Evolutionary conservation across 2,797 vertebrate species (phyloP), one percentile per base, ranked within the genome.

Genomic region (Rhinichthys osculus): DNA sequence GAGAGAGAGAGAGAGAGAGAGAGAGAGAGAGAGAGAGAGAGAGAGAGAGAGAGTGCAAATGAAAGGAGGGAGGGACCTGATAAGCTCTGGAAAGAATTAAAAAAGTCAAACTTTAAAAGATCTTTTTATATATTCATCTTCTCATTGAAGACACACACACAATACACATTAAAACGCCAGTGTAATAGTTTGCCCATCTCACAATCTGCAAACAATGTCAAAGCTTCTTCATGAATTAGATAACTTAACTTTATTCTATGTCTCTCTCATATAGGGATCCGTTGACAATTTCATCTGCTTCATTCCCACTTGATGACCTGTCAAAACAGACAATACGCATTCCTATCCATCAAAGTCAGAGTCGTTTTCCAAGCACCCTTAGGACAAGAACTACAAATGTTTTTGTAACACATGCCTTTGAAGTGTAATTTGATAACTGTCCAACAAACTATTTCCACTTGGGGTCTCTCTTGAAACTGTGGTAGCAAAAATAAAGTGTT

Each of bases 51-150:
- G 21, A 71, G 44, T 10, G 52, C 30, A 71, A 74, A 38, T 19
- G 44, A 21, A 91, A 92, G 40, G 5, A 86, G 38, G 13, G 44
- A 30, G 77, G 78, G 64, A 67, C 33, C 23, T 59, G n/a, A 81
- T 44, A 44, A 74, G 38, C 16, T 66, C 44, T 62, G 72, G 81
- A 85, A 82, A 50, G 47, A 81, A 83, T 83, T 27, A 35, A 62
- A 50, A 66, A 17, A 35, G 27, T n/a, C 16, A 35, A 72, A 74
- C 38, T 72, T 72, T 72, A 13, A 59, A 59, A 35, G 7, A 38
- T 23, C 2, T 4, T 81, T 50, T 50, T n/a, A 52, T 1, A 74
- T 54, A 35, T 76, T 17, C 40, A 47, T 44, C 11, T 47, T 73
- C 35, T 62, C 23, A 73, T 73, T 62, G 54, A 42, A 71, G 35